A percentile compares a stretch with the other conserved stretches of the same genome.
phyloP scores from a whole-genome alignment of 2,797 vertebrate species.

The Rhabdomys pumilio region DNA sequence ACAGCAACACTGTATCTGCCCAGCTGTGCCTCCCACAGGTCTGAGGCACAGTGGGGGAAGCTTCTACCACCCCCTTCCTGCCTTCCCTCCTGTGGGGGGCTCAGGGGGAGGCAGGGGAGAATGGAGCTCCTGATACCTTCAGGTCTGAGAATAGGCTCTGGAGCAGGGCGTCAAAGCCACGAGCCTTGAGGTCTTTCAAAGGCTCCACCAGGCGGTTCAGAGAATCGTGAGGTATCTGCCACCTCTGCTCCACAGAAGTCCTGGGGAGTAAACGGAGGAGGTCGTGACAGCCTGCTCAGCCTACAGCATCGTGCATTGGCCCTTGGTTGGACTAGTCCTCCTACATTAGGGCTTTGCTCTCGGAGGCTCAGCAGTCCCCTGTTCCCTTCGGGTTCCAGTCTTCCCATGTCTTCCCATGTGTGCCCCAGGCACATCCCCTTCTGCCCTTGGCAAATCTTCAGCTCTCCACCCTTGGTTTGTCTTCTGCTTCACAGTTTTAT shows the following conservation, averaged over 20 bases:
- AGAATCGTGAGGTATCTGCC: not conserved
- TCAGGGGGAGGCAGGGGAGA: not conserved
- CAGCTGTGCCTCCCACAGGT: not conserved
- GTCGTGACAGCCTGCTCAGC: not conserved
- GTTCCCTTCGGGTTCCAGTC: not conserved
- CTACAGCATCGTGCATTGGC: not conserved
- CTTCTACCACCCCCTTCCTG: not conserved
- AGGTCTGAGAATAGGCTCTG: conserved; percentile 88
- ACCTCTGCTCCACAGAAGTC: conserved; percentile 85
- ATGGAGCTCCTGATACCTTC: conserved; percentile 84
- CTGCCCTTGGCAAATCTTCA: no score
- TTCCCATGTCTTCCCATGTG: not conserved
- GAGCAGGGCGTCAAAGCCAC: conserved; percentile 89
- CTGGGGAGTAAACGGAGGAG: conserved; percentile 84
- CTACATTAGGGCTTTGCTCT: not conserved
- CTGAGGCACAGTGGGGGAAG: not conserved
- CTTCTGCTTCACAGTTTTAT: no score
- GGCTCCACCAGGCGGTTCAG: conserved; percentile 75
- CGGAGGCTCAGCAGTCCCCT: not conserved
- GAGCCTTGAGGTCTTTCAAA: conserved; percentile 89
- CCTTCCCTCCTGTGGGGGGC: not conserved
- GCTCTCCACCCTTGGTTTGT: no score
- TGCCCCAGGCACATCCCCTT: not conserved
- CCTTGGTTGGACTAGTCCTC: not conserved
- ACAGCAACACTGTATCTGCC: not conserved